Percentiles rank a stretch among this genome's conserved stretches.
Evolutionary conservation across 2,888 invertebrate species (phyloP).

Genomic region (Carpatolechia fugitivella): DNA sequence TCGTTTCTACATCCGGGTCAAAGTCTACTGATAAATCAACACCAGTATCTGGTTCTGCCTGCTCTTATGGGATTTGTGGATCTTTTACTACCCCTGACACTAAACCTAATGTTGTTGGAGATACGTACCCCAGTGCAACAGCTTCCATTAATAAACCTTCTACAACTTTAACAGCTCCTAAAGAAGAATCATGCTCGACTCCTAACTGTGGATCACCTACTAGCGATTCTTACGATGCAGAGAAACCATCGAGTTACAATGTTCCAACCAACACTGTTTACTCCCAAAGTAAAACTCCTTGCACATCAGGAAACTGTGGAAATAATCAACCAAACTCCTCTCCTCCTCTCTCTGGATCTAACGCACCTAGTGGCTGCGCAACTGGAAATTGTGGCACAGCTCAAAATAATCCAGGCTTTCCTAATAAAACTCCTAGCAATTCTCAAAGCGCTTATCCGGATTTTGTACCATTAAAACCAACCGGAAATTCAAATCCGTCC

Average conservation of each 20-base stretch:
- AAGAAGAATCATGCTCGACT: conserved; percentile 37
- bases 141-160: conserved; percentile 39
- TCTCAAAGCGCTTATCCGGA: conserved; percentile 23
- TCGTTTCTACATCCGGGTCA: conserved; percentile 18
- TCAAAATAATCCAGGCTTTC: conserved; percentile 2
- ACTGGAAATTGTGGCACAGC: conserved; percentile 20
- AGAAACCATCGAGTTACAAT: conserved; percentile 39
- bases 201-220: conserved; percentile 27
- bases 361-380: conserved; percentile 16
- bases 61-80: conserved; percentile 27
- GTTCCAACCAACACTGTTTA: conserved; percentile 31
- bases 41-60: conserved; percentile 11
- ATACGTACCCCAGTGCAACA: conserved; percentile 18
- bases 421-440: conserved; percentile 18
- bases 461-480: conserved; percentile 16
- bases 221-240: conserved; percentile 21
- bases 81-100: conserved; percentile 20
- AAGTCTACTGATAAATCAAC: conserved; percentile 16
- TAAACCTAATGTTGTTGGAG: conserved; percentile 21
- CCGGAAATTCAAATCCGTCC: conserved; percentile 1
- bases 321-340: conserved; percentile 5
- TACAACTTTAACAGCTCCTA: conserved; percentile 48
- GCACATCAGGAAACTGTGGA: conserved; percentile 23
- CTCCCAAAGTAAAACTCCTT: conserved; percentile 18
- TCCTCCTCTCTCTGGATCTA: conserved; percentile 15